These are phyloP conservation scores for Botia almorhae DNA, from an alignment of 2,797 vertebrate genomes.

Conservation along the genomic window DNA sequence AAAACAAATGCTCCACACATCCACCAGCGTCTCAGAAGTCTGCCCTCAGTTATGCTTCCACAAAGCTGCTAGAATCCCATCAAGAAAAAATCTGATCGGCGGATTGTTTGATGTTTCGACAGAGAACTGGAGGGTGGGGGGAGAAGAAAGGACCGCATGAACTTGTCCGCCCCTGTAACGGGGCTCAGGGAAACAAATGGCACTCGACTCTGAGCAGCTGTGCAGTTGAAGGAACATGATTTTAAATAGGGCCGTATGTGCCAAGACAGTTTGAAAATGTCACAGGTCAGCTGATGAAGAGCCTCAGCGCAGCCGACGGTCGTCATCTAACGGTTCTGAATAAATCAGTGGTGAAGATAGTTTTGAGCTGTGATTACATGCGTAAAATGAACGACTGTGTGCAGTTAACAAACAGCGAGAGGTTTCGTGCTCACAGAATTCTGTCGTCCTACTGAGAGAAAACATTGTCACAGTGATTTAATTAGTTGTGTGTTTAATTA, in stretches of 20 bases:
- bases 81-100: constrained; percentile 70
- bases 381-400: background rate
- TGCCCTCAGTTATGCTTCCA: constrained; percentile 80
- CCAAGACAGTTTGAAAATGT: constrained; percentile 23
- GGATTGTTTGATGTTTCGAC: constrained; percentile 80
- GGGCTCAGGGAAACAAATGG: constrained; percentile 68
- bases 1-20: constrained; percentile 69
- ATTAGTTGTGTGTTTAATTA: background rate
- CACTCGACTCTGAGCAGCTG: constrained; percentile 80
- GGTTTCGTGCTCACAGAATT: background rate
- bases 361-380: background rate
- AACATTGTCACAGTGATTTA: too few species aligned
- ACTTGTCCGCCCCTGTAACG: constrained; percentile 74
- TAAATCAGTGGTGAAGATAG: background rate
- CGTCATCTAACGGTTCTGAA: background rate
- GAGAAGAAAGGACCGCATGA: constrained; percentile 72
- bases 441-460: too few species aligned
- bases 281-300: background rate
- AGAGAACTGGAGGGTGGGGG: constrained; percentile 75
- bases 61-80: constrained; percentile 74
- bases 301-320: constrained; percentile 6
- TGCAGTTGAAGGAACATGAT: constrained; percentile 70
- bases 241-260: constrained; percentile 76
- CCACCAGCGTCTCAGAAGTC: constrained; percentile 76
- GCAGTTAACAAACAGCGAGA: background rate